Base-by-base conservation (phyloP, 2,888 invertebrate species). In the Apocheima hispidaria region DNA sequence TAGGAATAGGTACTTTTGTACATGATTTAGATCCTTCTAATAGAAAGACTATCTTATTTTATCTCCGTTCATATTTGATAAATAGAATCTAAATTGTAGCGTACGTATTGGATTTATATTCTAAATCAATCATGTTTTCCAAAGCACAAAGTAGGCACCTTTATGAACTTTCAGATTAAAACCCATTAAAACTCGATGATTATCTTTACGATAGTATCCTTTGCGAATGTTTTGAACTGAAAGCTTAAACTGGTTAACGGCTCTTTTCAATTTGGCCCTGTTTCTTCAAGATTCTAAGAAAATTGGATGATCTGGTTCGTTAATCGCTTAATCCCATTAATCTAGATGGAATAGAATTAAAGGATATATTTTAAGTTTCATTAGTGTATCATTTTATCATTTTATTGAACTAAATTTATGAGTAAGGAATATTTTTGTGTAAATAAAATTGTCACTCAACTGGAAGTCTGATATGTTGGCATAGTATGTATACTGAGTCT, bases 121-220 rank as follows among this genome's bases (percentile, higher is more conserved):
- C 10, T 10, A 4, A 30, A 21, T 26, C 12, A 30, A 49, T 41
- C 28, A 53, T 41, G 41, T 56, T 56, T 49, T 57, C 43, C 44
- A 54, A 38, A 16, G 43, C 23, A 36, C 38, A 43, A 55, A 62
- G 16, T 40, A 33, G 53, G 36, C 28, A 30, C 50, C 51, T 55
- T 60, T 44, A 56, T 46, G 51, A 48, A 55, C 50, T 51, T 33
- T 41, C 40, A 30, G 26, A 43, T 21, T 48, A 61, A 68, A 61
- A 61, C 63, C 63, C 56, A 68, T 63, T 68, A 53, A 63, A 68
- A 65, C 55, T 68, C 58, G 38, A 63, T 33, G 57, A 61, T 65
- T 61, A 68, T 65, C 61, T 59, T 53, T 48, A 35, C 53, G 63
- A 65, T 65, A 63, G 59, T 54, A 49, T 57, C 57, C 50, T 61